Conservation (phyloP, 2,113 vertebrate species). For the Brachypodius melanocephalos region DNA sequence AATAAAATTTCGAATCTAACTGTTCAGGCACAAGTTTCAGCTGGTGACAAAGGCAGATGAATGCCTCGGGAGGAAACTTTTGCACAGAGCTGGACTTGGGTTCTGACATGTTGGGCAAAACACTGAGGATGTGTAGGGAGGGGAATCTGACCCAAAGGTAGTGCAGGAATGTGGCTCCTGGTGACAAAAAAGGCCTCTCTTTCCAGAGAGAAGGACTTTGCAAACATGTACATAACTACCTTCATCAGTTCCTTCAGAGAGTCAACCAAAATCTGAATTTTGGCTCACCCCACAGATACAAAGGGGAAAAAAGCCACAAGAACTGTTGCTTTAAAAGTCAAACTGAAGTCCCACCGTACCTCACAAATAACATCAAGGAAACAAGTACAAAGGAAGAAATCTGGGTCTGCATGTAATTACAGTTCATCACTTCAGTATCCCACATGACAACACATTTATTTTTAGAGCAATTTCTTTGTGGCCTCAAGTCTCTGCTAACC, state of each 20-base stretch:
- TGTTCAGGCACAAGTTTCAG: not conserved
- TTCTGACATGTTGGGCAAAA: not conserved
- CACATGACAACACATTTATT: not conserved
- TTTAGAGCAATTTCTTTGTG: not conserved
- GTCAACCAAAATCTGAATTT: not conserved
- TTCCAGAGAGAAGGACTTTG: not conserved
- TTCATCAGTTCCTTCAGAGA: not conserved
- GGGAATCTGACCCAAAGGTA: not conserved
- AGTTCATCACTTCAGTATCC: not conserved
- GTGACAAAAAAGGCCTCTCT: not conserved
- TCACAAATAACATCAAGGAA: not conserved
- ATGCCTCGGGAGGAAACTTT: not conserved
- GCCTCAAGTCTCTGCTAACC: not conserved
- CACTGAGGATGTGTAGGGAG: accelerated
- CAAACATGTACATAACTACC: not conserved
- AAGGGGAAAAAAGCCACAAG: not conserved
- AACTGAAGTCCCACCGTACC: not conserved
- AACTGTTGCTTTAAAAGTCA: not conserved
- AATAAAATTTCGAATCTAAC: not conserved
- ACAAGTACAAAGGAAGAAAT: not conserved
- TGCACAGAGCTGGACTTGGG: not conserved
- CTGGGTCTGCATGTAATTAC: not conserved
- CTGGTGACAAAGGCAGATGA: not conserved
- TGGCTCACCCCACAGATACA: not conserved
- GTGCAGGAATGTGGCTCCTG: not conserved